Evolutionary conservation across 2,888 invertebrate species (phyloP), one percentile per base, ranked within the genome.

Genomic region (Sylvicola cinctus): DNA sequence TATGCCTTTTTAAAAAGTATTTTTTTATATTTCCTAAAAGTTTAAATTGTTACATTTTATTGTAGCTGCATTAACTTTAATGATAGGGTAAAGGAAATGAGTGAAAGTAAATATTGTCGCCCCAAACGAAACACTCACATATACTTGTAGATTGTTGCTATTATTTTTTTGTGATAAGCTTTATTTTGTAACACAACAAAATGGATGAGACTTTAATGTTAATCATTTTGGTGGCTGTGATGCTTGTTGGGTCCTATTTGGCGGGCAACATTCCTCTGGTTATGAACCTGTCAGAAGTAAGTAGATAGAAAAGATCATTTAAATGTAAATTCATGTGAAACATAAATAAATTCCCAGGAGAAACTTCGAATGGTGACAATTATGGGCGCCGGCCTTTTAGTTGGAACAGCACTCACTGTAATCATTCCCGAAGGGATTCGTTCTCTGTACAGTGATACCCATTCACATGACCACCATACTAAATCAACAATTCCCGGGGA

Each of bases 401-500:
- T 98, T 2, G 98, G 98, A 2, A 96, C 98, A 17, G 95, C 98
- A 0, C 58, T 99, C 23, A 84, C 91, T 4, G 96, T 98, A 1
- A 98, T 98, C 36, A 95, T 98, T 45, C 98, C 98, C 0, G 98
- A 98, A 61, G 98, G 98, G 5, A 84, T 98, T n/a, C 68, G 90
- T 38, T 74, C 85, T 0, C 52, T 88, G 33, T 74, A 69, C 43
- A 60, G 60, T 33, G 65, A 65, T 12, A 43, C 39, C 27, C 40
- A 36, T 16, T 33, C 39, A 31, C 17, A 20, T 17, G 28, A 27
- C 8, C n/a, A n/a, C n/a, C n/a, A n/a, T n/a, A n/a, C n/a, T n/a
- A n/a, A n/a, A n/a, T 25, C 25, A 25, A 11, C 11, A 25, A 25
- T 25, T 8, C 25, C 25, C 7, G 33, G 11, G 3, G 15, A 14